Conservation (phyloP, 2,113 vertebrate species). For the Marcusenius ussheri region DNA sequence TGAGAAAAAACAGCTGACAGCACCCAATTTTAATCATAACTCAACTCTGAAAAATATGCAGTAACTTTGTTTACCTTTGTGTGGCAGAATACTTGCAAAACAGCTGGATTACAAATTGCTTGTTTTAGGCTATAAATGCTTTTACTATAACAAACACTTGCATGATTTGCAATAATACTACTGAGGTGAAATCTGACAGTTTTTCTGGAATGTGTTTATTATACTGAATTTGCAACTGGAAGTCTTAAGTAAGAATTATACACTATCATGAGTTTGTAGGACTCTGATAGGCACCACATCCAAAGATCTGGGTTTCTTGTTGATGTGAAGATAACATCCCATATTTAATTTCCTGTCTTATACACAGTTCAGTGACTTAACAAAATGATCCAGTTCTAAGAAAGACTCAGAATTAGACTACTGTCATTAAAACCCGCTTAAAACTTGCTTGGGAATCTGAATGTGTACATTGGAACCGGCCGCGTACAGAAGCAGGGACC, state of each 20-base stretch:
- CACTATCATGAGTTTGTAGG: background rate
- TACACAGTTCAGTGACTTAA: background rate
- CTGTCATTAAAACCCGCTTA: background rate
- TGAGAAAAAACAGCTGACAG: background rate
- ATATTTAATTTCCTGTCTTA: background rate
- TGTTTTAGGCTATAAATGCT: background rate
- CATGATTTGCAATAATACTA: background rate
- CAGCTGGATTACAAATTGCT: background rate
- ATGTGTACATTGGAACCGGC: background rate
- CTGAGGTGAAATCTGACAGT: background rate
- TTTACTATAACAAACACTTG: background rate
- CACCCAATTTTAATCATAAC: conserved; percentile 8
- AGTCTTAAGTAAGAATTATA: background rate
- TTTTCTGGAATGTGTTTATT: background rate
- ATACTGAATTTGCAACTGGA: background rate
- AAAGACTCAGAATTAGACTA: background rate
- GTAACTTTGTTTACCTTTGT: background rate
- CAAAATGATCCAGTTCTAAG: background rate
- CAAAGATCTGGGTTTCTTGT: background rate
- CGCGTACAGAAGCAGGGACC: background rate
- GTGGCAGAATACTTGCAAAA: background rate
- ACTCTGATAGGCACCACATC: background rate
- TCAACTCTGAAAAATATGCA: background rate
- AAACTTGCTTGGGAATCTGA: background rate
- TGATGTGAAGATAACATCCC: background rate